phyloP scores from a whole-genome alignment of 2,797 vertebrate genomes.

The Peromyscus attwateri region DNA sequence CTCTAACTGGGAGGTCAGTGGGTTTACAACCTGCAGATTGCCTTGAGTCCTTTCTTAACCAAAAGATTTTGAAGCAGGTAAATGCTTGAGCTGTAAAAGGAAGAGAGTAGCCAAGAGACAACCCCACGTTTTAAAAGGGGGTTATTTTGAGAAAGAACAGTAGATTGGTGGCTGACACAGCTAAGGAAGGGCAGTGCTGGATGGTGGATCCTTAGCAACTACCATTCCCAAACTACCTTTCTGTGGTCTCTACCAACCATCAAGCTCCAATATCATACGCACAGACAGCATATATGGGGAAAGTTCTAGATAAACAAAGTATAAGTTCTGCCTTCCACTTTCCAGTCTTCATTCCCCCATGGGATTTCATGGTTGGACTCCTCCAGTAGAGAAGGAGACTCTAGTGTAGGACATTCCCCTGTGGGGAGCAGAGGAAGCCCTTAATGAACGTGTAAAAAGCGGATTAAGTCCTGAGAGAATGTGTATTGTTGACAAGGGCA shows the following conservation, averaged over 20 bases:
- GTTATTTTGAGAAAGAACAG: not conserved
- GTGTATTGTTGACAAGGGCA: not conserved
- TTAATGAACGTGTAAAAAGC: not conserved
- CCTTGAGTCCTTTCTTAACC: not conserved
- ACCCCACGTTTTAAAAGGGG: not conserved
- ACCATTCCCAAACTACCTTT: not conserved
- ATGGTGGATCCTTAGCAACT: not conserved
- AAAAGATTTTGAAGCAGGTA: constrained; percentile 7
- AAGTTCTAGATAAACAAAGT: not conserved
- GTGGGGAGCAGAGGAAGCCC: not conserved
- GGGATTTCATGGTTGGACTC: not conserved
- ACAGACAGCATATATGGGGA: too few species aligned
- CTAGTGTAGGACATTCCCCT: not conserved
- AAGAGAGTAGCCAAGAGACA: not conserved
- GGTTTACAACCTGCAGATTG: not conserved
- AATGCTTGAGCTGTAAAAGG: constrained; percentile 15
- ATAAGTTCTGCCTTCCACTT: not conserved
- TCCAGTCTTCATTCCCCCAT: not conserved
- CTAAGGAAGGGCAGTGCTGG: not conserved
- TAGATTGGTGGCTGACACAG: not conserved
- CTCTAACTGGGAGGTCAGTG: not conserved
- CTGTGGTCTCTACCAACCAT: not conserved
- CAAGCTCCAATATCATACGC: not conserved
- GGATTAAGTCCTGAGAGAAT: not conserved
- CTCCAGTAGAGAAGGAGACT: not conserved